Evolutionary conservation across 2,797 vertebrate genomes (phyloP).

Genomic region (Coilia nasus): DNA sequence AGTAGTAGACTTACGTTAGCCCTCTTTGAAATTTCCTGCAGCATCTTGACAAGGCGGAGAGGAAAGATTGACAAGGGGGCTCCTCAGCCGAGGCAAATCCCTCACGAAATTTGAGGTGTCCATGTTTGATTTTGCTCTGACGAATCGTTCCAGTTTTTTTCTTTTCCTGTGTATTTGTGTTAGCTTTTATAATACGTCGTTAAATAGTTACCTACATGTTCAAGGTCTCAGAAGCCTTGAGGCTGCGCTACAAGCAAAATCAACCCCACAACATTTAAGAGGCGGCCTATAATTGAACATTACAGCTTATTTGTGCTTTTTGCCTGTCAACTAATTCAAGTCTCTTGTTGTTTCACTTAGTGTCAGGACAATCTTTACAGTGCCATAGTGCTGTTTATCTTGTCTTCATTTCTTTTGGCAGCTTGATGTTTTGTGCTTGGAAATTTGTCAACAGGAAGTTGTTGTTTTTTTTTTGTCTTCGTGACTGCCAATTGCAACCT

Average conservation of each 20-base stretch:
- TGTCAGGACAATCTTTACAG: neutral
- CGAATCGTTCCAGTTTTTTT: neutral
- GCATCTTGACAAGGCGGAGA: too few species aligned
- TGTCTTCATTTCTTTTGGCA: neutral
- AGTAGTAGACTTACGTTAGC: too few species aligned
- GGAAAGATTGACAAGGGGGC: too few species aligned
- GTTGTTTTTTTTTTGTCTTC: neutral
- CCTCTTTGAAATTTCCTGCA: too few species aligned
- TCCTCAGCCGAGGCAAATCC: neutral
- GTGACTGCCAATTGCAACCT: constrained; percentile 11
- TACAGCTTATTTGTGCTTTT: neutral
- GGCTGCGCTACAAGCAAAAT: neutral
- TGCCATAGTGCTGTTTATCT: neutral
- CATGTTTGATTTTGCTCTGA: neutral
- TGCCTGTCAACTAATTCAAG: neutral
- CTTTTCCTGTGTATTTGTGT: neutral
- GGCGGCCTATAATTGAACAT: neutral
- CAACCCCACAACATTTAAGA: neutral
- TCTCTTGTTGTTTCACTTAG: neutral
- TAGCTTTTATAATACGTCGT: neutral
- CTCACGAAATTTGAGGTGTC: neutral
- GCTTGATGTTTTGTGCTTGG: neutral
- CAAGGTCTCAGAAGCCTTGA: neutral
- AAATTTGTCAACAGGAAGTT: neutral
- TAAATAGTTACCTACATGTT: neutral